These are phyloP conservation scores for Lasioglossum calceatum DNA, from an alignment of 2,888 invertebrate genomes.

Conservation along the genomic window DNA sequence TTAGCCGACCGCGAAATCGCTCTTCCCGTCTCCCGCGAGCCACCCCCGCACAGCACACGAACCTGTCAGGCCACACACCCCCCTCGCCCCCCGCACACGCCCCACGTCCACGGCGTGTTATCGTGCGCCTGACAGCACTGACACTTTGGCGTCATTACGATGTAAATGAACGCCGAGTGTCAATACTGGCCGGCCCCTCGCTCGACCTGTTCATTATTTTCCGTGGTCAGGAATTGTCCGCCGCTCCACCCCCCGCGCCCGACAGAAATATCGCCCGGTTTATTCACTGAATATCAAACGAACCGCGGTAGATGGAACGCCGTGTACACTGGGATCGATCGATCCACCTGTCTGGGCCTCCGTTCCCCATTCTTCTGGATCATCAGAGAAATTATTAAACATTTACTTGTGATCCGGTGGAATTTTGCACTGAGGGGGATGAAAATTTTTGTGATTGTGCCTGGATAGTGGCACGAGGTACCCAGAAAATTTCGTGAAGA, in stretches of 20 bases:
- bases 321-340: neutral
- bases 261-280: slow-evolving; percentile 39
- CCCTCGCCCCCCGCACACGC: neutral
- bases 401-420: neutral
- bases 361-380: neutral
- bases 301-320: neutral
- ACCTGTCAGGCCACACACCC: slow-evolving; percentile 27
- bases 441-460: too few relatives aligned
- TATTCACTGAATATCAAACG: slow-evolving; percentile 22
- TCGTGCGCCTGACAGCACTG: slow-evolving; percentile 73
- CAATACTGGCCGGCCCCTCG: slow-evolving; percentile 62
- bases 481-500: too few relatives aligned
- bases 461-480: too few relatives aligned
- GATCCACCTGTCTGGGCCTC: neutral
- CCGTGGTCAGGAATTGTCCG: slow-evolving; percentile 59
- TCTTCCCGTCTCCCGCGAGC: slow-evolving; percentile 35
- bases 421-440: neutral
- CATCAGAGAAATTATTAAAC: neutral
- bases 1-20: slow-evolving; percentile 72
- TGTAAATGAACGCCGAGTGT: slow-evolving; percentile 74
- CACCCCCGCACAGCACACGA: slow-evolving; percentile 25
- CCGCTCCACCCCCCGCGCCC: neutral
- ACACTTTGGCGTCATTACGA: slow-evolving; percentile 76
- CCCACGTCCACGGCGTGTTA: slow-evolving; percentile 47
- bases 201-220: slow-evolving; percentile 73